Base-by-base conservation (phyloP, 2,888 invertebrate species). In the Athalia circularis region DNA sequence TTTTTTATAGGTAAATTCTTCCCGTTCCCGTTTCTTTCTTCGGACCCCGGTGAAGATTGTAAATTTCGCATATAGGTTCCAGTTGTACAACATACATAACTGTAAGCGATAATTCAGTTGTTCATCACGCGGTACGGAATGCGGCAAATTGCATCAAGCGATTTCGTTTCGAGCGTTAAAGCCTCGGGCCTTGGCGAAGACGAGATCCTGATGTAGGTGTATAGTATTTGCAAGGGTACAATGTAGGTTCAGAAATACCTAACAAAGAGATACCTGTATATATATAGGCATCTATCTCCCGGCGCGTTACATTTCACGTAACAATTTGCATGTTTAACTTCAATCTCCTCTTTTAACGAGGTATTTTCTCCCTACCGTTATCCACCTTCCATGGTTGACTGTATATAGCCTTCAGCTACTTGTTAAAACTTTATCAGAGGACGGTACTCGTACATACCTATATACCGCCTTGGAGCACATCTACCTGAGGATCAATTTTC, bases 271-370 rank as follows among this genome's bases (percentile, higher is more conserved):
- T n/a, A 65, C 13, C n/a, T 43, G 52, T 52, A 52, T 11, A n/a
- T 54, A 62, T 50, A 64, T 47, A 62, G 59, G 75, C 75, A 62
- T 62, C 48, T 48, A 47, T 75, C 75, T 75, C 81, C 79, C 77
- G 75, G 57, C 64, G 70, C 79, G 59, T 82, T 82, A 82, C 81
- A 80, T 86, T 85, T 81, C 81, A 80, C 81, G 80, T 82, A 80
- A 82, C 80, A 82, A 85, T 85, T 85, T 84, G 82, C 84, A 84
- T 83, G 82, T 81, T 84, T 85, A 86, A 84, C 81, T 83, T 68
- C 79, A 79, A 76, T 67, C 72, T 78, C 80, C 80, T 77, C 78
- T 80, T 80, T 82, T 82, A 83, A 83, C 81, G 80, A 84, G 83
- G 77, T 80, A 82, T 83, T 81, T 83, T 80, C 83, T 76, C 67